These are phyloP conservation scores for Prionailurus viverrinus DNA, from an alignment of 2,113 vertebrate genomes.

Conservation along the genomic window DNA sequence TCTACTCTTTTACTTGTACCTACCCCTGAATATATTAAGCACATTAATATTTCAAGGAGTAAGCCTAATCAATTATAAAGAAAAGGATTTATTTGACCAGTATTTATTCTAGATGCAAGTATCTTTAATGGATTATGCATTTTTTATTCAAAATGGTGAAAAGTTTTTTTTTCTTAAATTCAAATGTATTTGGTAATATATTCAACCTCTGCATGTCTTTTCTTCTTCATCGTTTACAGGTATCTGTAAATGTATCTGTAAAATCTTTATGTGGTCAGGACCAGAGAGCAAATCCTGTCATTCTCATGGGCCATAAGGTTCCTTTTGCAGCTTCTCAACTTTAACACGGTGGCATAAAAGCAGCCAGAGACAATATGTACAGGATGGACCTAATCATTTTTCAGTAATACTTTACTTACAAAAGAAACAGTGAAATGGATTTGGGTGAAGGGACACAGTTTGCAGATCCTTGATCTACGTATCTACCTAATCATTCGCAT, in stretches of 20 bases:
- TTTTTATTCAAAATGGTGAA: not conserved
- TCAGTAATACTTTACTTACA: not conserved
- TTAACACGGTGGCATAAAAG: not conserved
- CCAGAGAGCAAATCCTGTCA: not conserved
- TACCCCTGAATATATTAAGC: not conserved
- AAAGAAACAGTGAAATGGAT: not conserved
- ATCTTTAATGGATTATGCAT: not conserved
- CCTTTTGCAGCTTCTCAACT: not conserved
- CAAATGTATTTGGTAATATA: not conserved
- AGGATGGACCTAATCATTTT: not conserved
- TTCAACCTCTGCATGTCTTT: not conserved
- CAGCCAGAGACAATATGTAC: too few species aligned
- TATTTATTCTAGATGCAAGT: not conserved
- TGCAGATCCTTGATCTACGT: not conserved
- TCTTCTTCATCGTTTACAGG: not conserved
- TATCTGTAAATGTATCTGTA: not conserved
- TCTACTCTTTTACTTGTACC: not conserved
- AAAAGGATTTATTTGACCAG: not conserved
- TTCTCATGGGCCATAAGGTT: not conserved
- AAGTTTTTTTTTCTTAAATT: not conserved
- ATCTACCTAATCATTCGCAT: not conserved
- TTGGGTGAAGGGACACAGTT: not conserved
- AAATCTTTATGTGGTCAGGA: not conserved
- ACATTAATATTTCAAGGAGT: not conserved
- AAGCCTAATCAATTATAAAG: not conserved